A percentile compares a stretch with the other conserved stretches of the same genome.
Evolutionary conservation across 1,140 invertebrate genomes (phyloP).

Genomic region (Drosophila funebris): DNA sequence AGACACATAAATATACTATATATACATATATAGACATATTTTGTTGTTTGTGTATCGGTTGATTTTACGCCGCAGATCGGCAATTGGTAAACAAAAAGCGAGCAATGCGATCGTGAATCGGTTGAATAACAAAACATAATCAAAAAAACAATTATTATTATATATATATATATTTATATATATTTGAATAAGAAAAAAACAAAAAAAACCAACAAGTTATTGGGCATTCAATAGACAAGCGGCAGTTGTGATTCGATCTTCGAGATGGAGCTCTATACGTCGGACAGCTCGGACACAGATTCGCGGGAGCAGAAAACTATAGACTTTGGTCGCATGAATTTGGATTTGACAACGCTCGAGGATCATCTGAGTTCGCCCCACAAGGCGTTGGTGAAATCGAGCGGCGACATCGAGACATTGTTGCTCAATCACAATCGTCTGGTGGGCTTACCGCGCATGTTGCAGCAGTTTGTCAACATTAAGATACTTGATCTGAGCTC

Average conservation of each 20-base stretch:
- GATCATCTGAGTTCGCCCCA: conserved; percentile 81
- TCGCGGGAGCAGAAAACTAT: conserved; percentile 87
- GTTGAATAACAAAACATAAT: conserved; percentile 31
- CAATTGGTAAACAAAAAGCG: conserved; percentile 20
- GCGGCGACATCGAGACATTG: conserved; percentile 86
- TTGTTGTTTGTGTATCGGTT: conserved; percentile 3
- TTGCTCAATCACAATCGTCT: conserved; percentile 90
- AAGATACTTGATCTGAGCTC: conserved; percentile 93
- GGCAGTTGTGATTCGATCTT: conserved; percentile 14
- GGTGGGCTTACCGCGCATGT: conserved; percentile 84
- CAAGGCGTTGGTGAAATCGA: conserved; percentile 85
- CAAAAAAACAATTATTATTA: neutral
- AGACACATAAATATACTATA: neutral
- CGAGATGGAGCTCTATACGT: conserved; percentile 90
- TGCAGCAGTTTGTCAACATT: conserved; percentile 88
- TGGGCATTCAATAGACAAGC: neutral
- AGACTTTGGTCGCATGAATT: conserved; percentile 88
- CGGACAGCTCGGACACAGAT: conserved; percentile 92
- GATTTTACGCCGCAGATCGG: conserved; percentile 29
- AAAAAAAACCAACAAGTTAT: neutral
- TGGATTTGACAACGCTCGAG: conserved; percentile 86
- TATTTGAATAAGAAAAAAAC: conserved; percentile 1
- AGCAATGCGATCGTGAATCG: conserved; percentile 34
- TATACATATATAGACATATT: neutral
- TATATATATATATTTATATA: neutral